Evolutionary conservation across 2,888 invertebrate species (phyloP).

Genomic region (Ypsolopha scabrella): DNA sequence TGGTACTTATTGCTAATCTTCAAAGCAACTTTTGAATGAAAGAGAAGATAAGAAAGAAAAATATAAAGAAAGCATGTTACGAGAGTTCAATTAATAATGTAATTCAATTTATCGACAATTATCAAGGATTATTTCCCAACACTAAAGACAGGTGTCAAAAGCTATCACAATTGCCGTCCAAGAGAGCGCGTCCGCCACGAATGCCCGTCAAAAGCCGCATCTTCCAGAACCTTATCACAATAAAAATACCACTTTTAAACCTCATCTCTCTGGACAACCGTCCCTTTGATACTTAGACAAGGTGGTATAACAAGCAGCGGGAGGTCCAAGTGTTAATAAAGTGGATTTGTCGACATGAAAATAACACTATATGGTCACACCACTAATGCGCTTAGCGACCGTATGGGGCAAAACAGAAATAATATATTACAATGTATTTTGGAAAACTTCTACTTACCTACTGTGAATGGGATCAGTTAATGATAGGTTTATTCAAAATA

Average conservation of each 20-base stretch:
- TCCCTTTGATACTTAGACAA: conserved; percentile 33
- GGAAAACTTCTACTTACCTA: neutral
- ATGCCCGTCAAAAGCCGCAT: conserved; percentile 62
- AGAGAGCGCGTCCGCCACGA: conserved; percentile 15
- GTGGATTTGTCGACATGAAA: conserved; percentile 67
- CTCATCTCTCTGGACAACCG: conserved; percentile 22
- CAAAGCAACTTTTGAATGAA: too few species aligned
- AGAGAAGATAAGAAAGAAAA: too few species aligned
- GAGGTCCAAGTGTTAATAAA: conserved; percentile 59
- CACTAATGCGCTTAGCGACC: conserved; percentile 53
- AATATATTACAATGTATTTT: neutral
- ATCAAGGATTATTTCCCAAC: conserved; percentile 19
- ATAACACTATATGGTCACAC: conserved; percentile 56
- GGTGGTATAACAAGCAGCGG: conserved; percentile 47
- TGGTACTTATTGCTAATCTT: too few species aligned
- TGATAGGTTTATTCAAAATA: conserved; percentile 3
- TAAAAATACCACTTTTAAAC: conserved; percentile 30
- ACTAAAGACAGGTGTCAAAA: conserved; percentile 56
- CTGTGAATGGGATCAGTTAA: neutral
- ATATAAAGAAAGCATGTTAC: too few species aligned
- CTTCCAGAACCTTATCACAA: conserved; percentile 46
- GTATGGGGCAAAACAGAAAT: conserved; percentile 20
- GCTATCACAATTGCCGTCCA: conserved; percentile 51
- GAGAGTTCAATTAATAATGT: too few species aligned
- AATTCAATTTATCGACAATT: neutral